Conservation (phyloP, 2,797 vertebrate species). For the Leptatherina wallacei region DNA sequence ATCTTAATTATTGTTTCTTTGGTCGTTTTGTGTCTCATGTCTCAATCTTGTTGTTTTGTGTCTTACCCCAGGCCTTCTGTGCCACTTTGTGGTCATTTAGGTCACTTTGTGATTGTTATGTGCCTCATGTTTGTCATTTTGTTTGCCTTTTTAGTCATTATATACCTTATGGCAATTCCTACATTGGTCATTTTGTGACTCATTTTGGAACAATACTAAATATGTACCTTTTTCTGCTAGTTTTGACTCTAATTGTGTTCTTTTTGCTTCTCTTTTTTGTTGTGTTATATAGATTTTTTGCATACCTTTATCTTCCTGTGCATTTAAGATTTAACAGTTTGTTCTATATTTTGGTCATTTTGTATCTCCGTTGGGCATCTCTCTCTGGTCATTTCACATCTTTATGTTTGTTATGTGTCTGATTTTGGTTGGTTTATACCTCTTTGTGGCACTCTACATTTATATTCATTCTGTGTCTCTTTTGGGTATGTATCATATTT, state of each 20-base stretch:
- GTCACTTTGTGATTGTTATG: background rate
- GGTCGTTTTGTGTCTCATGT: background rate
- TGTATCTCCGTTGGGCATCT: background rate
- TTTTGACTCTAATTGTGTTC: background rate
- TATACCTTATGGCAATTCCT: background rate
- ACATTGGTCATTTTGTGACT: background rate
- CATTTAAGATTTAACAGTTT: too few species aligned
- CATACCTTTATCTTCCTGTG: background rate
- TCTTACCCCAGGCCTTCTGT: background rate
- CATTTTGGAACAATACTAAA: background rate
- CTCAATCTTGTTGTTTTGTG: background rate
- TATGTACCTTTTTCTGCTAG: background rate
- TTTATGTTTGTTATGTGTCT: too few species aligned
- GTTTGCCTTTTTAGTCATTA: background rate
- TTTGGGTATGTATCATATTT: background rate
- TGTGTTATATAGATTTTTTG: background rate
- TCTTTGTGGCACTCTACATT: background rate
- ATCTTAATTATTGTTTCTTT: background rate
- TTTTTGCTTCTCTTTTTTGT: background rate
- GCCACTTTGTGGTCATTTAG: background rate
- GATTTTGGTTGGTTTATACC: background rate
- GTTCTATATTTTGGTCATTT: background rate
- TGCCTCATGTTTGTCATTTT: background rate
- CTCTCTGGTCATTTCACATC: background rate
- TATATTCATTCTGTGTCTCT: background rate